Conservation (phyloP, 2,888 invertebrate species). For the Drosophila nr. fundita region DNA sequence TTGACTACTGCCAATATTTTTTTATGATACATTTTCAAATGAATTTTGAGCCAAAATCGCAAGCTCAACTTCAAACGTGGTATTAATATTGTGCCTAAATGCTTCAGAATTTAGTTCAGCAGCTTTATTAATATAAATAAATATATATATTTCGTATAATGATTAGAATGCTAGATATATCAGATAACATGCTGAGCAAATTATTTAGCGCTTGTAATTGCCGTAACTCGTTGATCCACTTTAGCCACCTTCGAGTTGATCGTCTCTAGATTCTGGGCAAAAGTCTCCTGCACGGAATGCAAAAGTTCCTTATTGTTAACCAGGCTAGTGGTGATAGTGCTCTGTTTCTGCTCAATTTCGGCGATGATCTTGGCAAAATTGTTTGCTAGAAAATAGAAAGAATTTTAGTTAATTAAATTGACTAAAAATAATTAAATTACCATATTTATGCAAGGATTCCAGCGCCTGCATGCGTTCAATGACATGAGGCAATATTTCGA, state of each 20-base stretch:
- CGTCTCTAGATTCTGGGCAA: constrained; percentile 91
- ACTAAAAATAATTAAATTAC: constrained; percentile 85
- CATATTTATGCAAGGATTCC: constrained; percentile 95
- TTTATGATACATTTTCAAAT: background rate
- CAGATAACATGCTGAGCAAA: constrained; percentile 13
- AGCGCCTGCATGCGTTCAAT: constrained; percentile 94
- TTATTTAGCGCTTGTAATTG: constrained; percentile 80
- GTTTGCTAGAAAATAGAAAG: constrained; percentile 88
- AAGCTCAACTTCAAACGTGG: background rate
- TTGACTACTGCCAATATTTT: background rate
- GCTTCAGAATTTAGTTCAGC: constrained; percentile 22
- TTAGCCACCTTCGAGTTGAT: constrained; percentile 91
- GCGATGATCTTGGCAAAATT: constrained; percentile 94
- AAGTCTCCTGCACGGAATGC: constrained; percentile 92
- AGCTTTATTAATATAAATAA: constrained; percentile 47
- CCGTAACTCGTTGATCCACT: constrained; percentile 90
- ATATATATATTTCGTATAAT: constrained; percentile 31
- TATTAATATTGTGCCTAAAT: background rate
- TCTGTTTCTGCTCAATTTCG: constrained; percentile 92
- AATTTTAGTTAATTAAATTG: background rate
- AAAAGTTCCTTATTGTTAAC: constrained; percentile 92
- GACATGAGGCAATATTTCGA: constrained; percentile 91
- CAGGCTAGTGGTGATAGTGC: constrained; percentile 89
- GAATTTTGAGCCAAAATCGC: background rate
- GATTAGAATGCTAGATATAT: constrained; percentile 25